Percentiles rank a stretch among this genome's conserved stretches.
These are phyloP conservation scores for Meloidogyne exigua DNA, from an alignment of 1,140 invertebrate species.

Conservation along the genomic window DNA sequence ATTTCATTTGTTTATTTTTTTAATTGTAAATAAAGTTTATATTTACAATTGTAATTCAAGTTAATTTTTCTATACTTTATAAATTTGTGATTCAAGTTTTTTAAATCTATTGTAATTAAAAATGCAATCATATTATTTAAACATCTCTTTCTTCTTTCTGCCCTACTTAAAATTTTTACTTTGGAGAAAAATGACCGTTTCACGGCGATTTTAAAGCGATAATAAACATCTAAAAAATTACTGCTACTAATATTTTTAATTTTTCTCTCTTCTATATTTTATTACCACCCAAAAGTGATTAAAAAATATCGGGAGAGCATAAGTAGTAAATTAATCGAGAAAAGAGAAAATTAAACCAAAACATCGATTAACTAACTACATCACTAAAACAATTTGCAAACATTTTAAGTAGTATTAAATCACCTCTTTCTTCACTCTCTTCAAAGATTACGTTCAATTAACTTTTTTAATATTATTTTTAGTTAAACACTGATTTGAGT, in stretches of 20 bases:
- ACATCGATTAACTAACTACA: background rate
- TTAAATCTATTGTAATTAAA: no score
- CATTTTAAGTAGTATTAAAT: background rate
- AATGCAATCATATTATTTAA: no score
- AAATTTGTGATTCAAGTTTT: no score
- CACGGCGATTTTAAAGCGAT: constrained; percentile 1
- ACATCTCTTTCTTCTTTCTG: background rate
- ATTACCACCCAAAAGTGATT: constrained; percentile 4
- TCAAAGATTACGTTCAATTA: background rate
- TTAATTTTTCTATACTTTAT: no score
- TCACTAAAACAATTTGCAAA: background rate
- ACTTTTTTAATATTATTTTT: background rate
- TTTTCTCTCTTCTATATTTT: background rate
- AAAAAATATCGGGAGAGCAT: background rate
- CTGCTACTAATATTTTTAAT: background rate
- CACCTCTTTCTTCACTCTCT: background rate
- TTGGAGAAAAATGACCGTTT: background rate
- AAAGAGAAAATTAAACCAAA: background rate
- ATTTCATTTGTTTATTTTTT: no score
- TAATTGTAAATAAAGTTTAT: no score
- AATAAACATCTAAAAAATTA: background rate
- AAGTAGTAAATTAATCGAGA: background rate
- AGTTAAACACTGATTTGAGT: background rate
- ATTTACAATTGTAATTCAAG: no score
- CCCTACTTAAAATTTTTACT: background rate